phyloP scores from a whole-genome alignment of 2,113 vertebrate species.

The Elanus axillaris region DNA sequence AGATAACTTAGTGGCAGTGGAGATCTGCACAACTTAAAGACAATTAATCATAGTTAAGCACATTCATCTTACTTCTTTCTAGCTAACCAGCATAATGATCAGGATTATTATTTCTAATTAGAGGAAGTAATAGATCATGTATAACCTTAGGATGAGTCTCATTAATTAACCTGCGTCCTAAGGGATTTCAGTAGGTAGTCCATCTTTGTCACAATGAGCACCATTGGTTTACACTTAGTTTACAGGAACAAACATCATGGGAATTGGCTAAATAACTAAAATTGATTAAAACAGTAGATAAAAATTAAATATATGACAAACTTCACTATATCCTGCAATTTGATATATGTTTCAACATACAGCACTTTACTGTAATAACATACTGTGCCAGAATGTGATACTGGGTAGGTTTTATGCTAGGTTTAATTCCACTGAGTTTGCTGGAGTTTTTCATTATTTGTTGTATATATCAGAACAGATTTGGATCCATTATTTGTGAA shows the following conservation, averaged over 20 bases:
- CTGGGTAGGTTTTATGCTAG: neutral
- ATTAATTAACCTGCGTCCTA: slow-evolving; percentile 94
- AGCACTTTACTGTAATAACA: neutral
- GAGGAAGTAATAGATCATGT: slow-evolving; percentile 99
- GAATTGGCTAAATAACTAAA: slow-evolving; percentile 70
- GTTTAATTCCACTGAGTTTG: neutral
- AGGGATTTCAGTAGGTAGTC: slow-evolving; percentile 86
- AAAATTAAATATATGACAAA: slow-evolving; percentile 61
- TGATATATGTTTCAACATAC: slow-evolving; percentile 30
- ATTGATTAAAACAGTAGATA: slow-evolving; percentile 65
- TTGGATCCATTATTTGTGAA: neutral
- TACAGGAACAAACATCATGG: slow-evolving; percentile 67
- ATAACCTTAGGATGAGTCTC: slow-evolving; percentile 90
- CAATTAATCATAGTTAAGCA: slow-evolving; percentile 90
- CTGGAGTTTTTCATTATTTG: neutral
- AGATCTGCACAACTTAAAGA: slow-evolving; percentile 74
- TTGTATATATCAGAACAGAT: neutral
- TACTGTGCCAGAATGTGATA: neutral
- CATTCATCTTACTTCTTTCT: slow-evolving; percentile 94
- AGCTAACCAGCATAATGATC: slow-evolving; percentile 99
- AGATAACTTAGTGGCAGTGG: slow-evolving; percentile 71
- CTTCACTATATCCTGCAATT: slow-evolving; percentile 1
- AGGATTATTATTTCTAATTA: slow-evolving; percentile 99
- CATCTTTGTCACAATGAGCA: slow-evolving; percentile 88
- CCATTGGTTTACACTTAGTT: slow-evolving; percentile 74